Evolutionary conservation across 1,140 invertebrate species (phyloP).

Genomic region (Galleria mellonella): DNA sequence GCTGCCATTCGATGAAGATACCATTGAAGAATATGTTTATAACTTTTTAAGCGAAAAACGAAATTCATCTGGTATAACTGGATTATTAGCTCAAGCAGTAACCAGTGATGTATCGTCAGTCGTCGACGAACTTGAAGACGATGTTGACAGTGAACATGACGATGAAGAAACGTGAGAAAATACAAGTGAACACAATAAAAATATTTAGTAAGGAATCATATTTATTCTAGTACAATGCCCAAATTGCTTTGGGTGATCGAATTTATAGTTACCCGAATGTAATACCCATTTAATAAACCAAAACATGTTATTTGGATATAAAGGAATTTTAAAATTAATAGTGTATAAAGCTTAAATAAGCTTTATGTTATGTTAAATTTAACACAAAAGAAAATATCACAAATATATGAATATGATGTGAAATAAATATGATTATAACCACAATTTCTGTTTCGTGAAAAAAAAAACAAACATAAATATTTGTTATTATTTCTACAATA

Average conservation of each 20-base stretch:
- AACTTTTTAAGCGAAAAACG: conserved; percentile 51
- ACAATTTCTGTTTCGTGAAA: no score
- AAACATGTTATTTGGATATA: no score
- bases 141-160: conserved; percentile 20
- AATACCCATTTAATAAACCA: no score
- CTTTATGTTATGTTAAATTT: no score
- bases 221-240: conserved; percentile 30
- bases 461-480: no score
- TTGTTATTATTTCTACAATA: no score
- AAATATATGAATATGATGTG: no score
- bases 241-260: conserved; percentile 15
- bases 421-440: no score
- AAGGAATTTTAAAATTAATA: no score
- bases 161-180: conserved; percentile 25
- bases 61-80: conserved; percentile 48
- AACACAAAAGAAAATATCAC: no score
- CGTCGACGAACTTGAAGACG: conserved; percentile 36
- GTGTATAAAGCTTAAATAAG: no score
- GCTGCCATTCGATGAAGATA: conserved; percentile 56
- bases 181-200: not conserved
- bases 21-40: conserved; percentile 53
- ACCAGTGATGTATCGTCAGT: conserved; percentile 39
- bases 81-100: conserved; percentile 50
- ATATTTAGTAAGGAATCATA: conserved; percentile 2
- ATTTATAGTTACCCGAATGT: conserved; percentile 11